Evolutionary conservation across 1,140 invertebrate species (phyloP), one percentile per base, ranked within the genome.

Genomic region (Diachasma alloeum): DNA sequence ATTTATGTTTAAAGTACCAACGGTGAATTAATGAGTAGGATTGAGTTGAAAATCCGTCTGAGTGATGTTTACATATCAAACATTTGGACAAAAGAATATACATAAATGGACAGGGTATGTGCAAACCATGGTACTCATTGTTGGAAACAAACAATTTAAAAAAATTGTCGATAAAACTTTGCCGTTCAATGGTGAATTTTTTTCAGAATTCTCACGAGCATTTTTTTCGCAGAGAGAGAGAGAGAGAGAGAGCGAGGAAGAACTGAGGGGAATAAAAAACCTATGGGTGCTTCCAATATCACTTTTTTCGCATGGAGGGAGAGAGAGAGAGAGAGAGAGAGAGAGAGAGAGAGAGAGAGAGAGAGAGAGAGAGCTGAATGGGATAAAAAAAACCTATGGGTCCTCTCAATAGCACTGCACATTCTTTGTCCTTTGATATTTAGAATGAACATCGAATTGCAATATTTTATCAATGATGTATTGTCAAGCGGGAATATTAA

Each of bases 51-150:
- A 53, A 63, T 31, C 22, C 59, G 59, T 31, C 24, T 31, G 24
- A 63, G 59, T 63, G 59, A 63, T 63, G 59, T 26, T 22, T 63
- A 31, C 59, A 63, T 63, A 63, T 31, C 59, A 63, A 63, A 63
- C 59, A 63, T 63, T 63, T 63, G 59, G 13, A 63, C 19, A 63
- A 24, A 63, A 63, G 24, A 63, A 63, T 63, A 63, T 63, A 63
- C 59, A 31, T 13, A 63, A 63, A 31, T 63, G 59, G 22, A 63
- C 8, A 63, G 19, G 19, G 24, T 24, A 26, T 8, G 59, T 4
- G 9, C 0, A 26, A 63, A 19, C 10, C 15, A 31, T 31, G 59
- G 22, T 19, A 11, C 26, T 19, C 19, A 63, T 26, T 63, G 59
- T 56, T 56, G n/a, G 8, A 56, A 9, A 8, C 6, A 56, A 56